Evolutionary conservation across 2,888 invertebrate genomes (phyloP).

Genomic region (Spicauda simplicius): DNA sequence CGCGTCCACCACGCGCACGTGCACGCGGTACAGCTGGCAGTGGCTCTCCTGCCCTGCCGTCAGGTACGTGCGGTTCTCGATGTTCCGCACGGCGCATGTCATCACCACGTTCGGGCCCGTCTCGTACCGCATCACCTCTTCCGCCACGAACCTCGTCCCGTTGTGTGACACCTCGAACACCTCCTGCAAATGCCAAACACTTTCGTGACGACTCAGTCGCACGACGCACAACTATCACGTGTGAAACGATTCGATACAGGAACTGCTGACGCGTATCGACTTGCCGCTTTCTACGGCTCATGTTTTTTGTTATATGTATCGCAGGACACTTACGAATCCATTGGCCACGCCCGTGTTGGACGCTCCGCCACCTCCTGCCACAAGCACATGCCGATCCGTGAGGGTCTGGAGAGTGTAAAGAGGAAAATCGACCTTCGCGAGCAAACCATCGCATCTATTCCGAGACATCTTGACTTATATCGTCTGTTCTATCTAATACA

Average conservation of each 20-base stretch:
- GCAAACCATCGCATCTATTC: slow-evolving; percentile 87
- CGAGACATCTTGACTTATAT: slow-evolving; percentile 72
- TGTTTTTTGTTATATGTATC: slow-evolving; percentile 35
- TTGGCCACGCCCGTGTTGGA: slow-evolving; percentile 99
- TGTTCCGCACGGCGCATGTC: slow-evolving; percentile 92
- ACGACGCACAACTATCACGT: slow-evolving; percentile 21
- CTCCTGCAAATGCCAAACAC: slow-evolving; percentile 87
- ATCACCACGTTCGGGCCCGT: slow-evolving; percentile 96
- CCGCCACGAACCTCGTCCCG: slow-evolving; percentile 92
- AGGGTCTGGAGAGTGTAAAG: slow-evolving; percentile 95
- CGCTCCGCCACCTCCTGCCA: slow-evolving; percentile 98
- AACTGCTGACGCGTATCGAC: slow-evolving; percentile 60
- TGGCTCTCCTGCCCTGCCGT: slow-evolving; percentile 97
- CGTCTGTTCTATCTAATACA: slow-evolving; percentile 58
- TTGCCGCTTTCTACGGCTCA: slow-evolving; percentile 29
- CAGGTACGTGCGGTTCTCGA: slow-evolving; percentile 90
- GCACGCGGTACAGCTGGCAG: slow-evolving; percentile 93
- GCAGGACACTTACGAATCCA: slow-evolving; percentile 92
- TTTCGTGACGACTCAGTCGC: slow-evolving; percentile 15
- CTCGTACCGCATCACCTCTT: slow-evolving; percentile 95
- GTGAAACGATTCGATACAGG: slow-evolving; percentile 28
- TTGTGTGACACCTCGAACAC: slow-evolving; percentile 96
- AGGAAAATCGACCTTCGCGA: slow-evolving; percentile 96
- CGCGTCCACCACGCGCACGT: slow-evolving; percentile 83
- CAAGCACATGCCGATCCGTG: slow-evolving; percentile 96